Evolutionary conservation across 2,797 vertebrate genomes (phyloP).

Genomic region (Dipus sagitta): DNA sequence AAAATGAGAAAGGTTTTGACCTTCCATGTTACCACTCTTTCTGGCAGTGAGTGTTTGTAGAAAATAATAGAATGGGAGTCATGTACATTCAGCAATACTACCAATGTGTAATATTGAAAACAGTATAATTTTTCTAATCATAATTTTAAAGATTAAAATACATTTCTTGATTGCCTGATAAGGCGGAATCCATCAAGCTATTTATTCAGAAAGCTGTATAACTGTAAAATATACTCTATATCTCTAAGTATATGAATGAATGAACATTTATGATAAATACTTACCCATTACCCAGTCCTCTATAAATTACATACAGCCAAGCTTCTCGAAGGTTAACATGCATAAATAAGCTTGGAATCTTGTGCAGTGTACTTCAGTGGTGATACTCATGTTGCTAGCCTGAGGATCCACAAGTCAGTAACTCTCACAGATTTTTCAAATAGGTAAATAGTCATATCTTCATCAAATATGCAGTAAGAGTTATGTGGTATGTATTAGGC

Average conservation of each 20-base stretch:
- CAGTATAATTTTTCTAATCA: constrained; percentile 30
- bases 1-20: constrained; percentile 59
- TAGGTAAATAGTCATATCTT: not conserved
- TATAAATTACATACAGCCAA: not conserved
- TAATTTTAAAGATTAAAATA: not conserved
- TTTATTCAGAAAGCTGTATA: constrained; percentile 47
- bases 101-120: constrained; percentile 10
- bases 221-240: constrained; percentile 41
- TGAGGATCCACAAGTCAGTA: not conserved
- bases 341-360: not conserved
- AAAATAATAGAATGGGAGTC: constrained; percentile 55
- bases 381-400: not conserved
- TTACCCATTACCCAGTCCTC: not conserved
- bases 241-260: constrained; percentile 10
- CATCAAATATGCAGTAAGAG: not conserved
- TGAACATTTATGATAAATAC: not conserved
- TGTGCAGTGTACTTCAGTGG: constrained; percentile 1
- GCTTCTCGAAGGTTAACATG: not conserved
- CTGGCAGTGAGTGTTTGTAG: not conserved
- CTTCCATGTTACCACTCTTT: constrained; percentile 11
- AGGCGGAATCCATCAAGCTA: not conserved
- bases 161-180: constrained; percentile 8
- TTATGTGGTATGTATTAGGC: not conserved
- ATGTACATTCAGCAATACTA: not conserved
- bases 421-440: not conserved